A percentile compares a stretch with the other conserved stretches of the same genome.
phyloP scores from a whole-genome alignment of 92 coral and sea anemone species.

The Porites rus region DNA sequence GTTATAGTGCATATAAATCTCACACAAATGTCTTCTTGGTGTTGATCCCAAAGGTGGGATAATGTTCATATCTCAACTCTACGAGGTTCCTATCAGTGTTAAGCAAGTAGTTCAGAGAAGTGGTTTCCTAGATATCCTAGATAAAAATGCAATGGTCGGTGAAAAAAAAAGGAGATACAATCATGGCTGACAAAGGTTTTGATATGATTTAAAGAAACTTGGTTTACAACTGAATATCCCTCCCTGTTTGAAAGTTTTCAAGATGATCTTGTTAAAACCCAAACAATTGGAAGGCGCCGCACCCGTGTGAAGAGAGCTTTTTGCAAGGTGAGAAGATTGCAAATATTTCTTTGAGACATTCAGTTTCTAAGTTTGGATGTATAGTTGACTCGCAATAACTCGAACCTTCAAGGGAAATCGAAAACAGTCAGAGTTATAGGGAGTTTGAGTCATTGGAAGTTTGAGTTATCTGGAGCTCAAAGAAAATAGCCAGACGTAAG shows the following conservation, averaged over 20 bases:
- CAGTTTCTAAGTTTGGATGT: slow-evolving; percentile 49
- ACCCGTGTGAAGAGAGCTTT: slow-evolving; percentile 62
- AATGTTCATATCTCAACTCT: slow-evolving; percentile 55
- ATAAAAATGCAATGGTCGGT: slow-evolving; percentile 26
- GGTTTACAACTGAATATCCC: slow-evolving; percentile 52
- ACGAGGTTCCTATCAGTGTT: slow-evolving; percentile 66
- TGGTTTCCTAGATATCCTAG: slow-evolving; percentile 59
- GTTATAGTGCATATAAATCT: slow-evolving; percentile 58
- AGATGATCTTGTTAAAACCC: slow-evolving; percentile 49
- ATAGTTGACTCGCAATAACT: neutral
- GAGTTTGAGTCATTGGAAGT: no score
- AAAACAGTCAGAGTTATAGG: no score
- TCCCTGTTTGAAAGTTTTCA: slow-evolving; percentile 59
- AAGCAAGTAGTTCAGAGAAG: slow-evolving; percentile 60
- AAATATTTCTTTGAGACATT: slow-evolving; percentile 38
- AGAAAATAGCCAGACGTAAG: no score
- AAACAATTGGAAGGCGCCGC: slow-evolving; percentile 59
- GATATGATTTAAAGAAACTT: slow-evolving; percentile 41
- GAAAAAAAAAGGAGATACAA: slow-evolving; percentile 25
- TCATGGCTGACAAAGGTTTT: slow-evolving; percentile 8
- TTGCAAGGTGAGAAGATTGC: slow-evolving; percentile 54
- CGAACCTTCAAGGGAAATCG: no score
- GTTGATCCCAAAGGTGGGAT: slow-evolving; percentile 64
- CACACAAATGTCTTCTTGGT: slow-evolving; percentile 64
- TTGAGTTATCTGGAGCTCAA: no score